phyloP scores from a whole-genome alignment of 2,797 vertebrate species.

The Rhinophrynus dorsalis region DNA sequence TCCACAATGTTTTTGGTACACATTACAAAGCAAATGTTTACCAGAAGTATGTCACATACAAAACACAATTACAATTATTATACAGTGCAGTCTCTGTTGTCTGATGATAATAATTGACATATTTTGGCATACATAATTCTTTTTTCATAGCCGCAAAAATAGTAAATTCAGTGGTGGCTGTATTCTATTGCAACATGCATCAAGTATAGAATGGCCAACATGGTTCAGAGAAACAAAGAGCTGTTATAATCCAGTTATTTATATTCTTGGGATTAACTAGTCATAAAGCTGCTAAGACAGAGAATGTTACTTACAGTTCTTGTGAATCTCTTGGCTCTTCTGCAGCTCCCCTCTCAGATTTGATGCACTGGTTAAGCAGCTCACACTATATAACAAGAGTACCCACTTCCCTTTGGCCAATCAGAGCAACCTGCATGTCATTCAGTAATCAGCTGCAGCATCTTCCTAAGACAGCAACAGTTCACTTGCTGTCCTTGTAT shows the following conservation, averaged over 20 bases:
- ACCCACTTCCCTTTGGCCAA: constrained; percentile 65
- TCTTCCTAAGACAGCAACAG: constrained; percentile 26
- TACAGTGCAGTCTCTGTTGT: no score
- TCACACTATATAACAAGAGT: constrained; percentile 64
- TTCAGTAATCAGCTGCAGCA: constrained; percentile 54
- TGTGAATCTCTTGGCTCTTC: constrained; percentile 36
- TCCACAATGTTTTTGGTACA: no score
- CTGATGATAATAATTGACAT: no score
- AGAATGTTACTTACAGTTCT: constrained; percentile 65
- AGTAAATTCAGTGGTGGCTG: no score
- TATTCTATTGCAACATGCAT: background rate
- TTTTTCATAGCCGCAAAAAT: no score
- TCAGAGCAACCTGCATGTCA: constrained; percentile 62
- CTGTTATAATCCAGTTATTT: constrained; percentile 14
- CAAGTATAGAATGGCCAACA: background rate
- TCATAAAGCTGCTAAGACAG: constrained; percentile 43
- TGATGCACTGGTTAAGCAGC: constrained; percentile 56
- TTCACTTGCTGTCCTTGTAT: background rate
- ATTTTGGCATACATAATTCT: no score
- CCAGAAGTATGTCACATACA: no score
- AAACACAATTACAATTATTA: no score
- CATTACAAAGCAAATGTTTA: no score
- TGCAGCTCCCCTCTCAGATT: constrained; percentile 58
- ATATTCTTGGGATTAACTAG: constrained; percentile 28
- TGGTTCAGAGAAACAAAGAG: background rate